phyloP scores from a whole-genome alignment of 2,888 invertebrate genomes.

The Subacronicta megacephala region DNA sequence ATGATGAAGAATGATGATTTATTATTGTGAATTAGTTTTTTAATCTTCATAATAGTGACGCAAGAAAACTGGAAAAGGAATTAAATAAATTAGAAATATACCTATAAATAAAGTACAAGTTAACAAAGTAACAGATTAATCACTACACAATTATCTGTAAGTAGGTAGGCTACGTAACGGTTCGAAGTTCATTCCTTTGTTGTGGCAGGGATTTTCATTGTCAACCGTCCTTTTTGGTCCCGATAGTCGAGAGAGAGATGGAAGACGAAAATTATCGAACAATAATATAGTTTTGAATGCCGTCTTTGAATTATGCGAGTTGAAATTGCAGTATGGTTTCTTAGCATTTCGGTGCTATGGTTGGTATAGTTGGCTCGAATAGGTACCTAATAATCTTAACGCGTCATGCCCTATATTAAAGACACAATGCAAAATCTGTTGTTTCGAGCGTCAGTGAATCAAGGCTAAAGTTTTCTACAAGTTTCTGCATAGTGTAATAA shows the following conservation, averaged over 20 bases:
- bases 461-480: too few species aligned
- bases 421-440: too few species aligned
- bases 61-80: too few species aligned
- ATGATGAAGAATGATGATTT: too few species aligned
- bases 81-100: too few species aligned
- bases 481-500: too few species aligned
- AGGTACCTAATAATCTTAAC: too few species aligned
- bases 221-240: constrained; percentile 12
- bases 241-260: constrained; percentile 7
- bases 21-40: too few species aligned
- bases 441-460: too few species aligned
- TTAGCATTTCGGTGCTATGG: neutral
- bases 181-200: constrained; percentile 52
- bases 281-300: constrained; percentile 12
- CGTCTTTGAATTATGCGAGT: constrained; percentile 13
- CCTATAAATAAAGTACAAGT: neutral
- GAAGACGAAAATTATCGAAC: constrained; percentile 18
- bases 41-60: too few species aligned
- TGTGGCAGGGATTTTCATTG: constrained; percentile 34
- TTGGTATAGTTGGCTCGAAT: too few species aligned
- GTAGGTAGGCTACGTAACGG: constrained; percentile 23
- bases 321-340: neutral
- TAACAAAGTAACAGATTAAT: constrained; percentile 30
- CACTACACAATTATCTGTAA: constrained; percentile 16
- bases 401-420: too few species aligned